Conservation (phyloP, 2,113 vertebrate genomes). For the Salvelinus sp. region DNA sequence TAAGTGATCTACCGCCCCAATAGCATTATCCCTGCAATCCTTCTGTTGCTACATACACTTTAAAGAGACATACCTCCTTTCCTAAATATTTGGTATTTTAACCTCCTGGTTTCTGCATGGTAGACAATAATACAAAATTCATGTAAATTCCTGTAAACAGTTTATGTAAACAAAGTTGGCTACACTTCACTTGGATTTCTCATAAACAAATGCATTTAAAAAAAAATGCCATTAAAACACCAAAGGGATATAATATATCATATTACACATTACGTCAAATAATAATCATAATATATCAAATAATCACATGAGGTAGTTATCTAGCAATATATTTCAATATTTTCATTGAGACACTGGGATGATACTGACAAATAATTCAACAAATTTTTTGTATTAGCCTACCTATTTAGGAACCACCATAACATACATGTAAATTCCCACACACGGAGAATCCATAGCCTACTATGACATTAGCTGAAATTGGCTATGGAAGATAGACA, state of each 20-base stretch:
- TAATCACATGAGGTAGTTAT: too few species aligned
- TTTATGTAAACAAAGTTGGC: too few species aligned
- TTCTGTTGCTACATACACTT: conserved; percentile 76
- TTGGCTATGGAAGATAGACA: conserved; percentile 71
- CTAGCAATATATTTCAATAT: too few species aligned
- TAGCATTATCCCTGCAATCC: conserved; percentile 71
- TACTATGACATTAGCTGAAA: conserved; percentile 68
- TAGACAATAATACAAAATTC: not conserved
- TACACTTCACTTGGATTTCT: too few species aligned
- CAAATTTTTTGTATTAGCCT: conserved; percentile 12
- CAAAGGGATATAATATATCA: too few species aligned
- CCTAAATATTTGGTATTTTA: conserved; percentile 37
- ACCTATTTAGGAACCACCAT: conserved; percentile 59
- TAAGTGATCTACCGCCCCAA: conserved; percentile 86
- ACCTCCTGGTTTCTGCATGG: conserved; percentile 10
- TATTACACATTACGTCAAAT: too few species aligned
- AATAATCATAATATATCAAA: too few species aligned
- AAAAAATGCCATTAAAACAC: not conserved
- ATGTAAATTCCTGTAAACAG: too few species aligned
- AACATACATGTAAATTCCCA: conserved; percentile 61
- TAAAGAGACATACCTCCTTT: conserved; percentile 68
- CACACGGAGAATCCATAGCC: conserved; percentile 63
- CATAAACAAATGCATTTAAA: not conserved
- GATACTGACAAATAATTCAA: not conserved
- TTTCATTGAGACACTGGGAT: not conserved